phyloP scores from a whole-genome alignment of 2,888 invertebrate species.

The Julus scanicus region DNA sequence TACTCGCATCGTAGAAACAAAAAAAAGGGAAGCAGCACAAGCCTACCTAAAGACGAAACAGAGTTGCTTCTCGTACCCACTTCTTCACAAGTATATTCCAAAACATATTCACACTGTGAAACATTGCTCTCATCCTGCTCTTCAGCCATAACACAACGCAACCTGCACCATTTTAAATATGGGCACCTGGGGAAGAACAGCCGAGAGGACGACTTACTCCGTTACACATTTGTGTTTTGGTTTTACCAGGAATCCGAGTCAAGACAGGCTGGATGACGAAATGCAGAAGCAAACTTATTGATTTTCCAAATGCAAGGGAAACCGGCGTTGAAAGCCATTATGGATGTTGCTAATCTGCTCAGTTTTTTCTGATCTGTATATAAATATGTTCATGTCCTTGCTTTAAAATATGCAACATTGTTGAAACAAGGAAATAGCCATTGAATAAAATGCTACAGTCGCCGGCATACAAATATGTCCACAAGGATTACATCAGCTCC shows the following conservation, averaged over 20 bases:
- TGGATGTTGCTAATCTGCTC: neutral
- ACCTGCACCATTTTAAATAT: neutral
- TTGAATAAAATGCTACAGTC: neutral
- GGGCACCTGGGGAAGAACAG: neutral
- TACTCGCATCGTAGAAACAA: no score
- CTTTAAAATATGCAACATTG: neutral
- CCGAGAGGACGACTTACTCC: neutral
- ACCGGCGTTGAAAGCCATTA: neutral
- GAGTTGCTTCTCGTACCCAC: neutral
- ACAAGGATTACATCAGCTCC: neutral
- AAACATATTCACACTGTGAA: neutral
- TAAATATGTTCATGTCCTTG: neutral
- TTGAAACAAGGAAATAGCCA: neutral
- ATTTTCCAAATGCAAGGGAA: neutral
- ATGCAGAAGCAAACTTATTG: slow-evolving; percentile 13
- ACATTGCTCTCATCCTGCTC: neutral
- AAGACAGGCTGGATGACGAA: neutral
- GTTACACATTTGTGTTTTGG: neutral
- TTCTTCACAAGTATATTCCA: neutral
- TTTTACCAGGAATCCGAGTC: neutral
- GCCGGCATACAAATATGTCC: neutral
- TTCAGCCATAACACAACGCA: neutral
- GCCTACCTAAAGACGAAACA: neutral
- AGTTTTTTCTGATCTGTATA: no score
- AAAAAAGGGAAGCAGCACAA: no score